Conservation (phyloP, 1,140 invertebrate genomes). For the Schlechtendalia chinensis region DNA sequence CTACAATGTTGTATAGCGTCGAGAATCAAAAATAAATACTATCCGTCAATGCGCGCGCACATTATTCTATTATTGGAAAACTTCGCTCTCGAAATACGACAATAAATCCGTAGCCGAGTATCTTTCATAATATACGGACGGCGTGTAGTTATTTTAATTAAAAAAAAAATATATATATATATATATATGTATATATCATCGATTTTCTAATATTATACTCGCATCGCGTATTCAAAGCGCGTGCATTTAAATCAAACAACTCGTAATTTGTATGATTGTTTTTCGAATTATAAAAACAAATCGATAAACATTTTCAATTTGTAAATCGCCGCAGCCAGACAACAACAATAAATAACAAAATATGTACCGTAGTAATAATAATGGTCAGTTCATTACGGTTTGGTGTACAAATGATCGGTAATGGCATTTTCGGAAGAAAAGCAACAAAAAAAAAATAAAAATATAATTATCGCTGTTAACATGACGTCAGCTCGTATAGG, state of each 20-base stretch:
- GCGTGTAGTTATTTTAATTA: slow-evolving; percentile 16
- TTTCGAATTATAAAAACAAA: slow-evolving; percentile 9
- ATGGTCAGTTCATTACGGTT: neutral
- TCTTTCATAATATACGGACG: neutral
- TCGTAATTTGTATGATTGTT: slow-evolving; percentile 17
- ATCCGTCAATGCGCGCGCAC: too few relatives aligned
- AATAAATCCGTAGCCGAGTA: neutral
- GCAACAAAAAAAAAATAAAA: neutral
- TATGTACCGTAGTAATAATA: neutral
- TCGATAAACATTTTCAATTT: neutral
- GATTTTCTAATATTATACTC: too few relatives aligned
- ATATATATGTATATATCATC: too few relatives aligned
- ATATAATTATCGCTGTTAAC: neutral
- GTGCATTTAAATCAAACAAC: neutral
- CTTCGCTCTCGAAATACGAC: neutral
- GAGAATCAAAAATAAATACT: too few relatives aligned
- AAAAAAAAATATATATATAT: too few relatives aligned
- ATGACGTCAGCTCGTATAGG: neutral
- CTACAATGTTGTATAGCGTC: too few relatives aligned
- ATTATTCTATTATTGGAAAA: too few relatives aligned
- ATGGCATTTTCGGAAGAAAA: slow-evolving; percentile 14
- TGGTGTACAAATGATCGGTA: neutral
- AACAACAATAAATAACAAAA: neutral
- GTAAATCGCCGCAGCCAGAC: neutral
- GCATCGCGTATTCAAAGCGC: too few relatives aligned